Conservation (phyloP, 1,140 invertebrate species). For the Drosophila pandora region DNA sequence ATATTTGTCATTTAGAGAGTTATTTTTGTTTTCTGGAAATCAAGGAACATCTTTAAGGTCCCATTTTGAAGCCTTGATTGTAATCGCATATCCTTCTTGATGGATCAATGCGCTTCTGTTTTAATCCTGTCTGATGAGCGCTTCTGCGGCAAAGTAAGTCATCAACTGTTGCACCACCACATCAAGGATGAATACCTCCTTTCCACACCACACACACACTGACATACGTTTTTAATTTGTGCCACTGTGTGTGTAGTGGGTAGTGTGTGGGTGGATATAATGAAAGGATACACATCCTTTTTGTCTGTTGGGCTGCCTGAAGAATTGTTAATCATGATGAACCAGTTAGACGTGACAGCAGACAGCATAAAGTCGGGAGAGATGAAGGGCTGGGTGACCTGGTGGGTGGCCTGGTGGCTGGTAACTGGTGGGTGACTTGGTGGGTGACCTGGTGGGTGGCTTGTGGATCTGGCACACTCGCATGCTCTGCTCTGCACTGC, state of each 20-base stretch:
- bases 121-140: not conserved
- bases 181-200: not conserved
- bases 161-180: conserved; percentile 10
- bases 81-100: not conserved
- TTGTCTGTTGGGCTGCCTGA: not conserved
- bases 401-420: not conserved
- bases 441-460: not conserved
- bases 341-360: conserved; percentile 67
- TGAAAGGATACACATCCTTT: conserved; percentile 7
- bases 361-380: conserved; percentile 11
- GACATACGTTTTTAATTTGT: conserved; percentile 64
- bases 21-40: not conserved
- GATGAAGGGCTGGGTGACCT: not conserved
- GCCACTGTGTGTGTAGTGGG: conserved; percentile 2
- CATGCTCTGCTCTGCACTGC: conserved; percentile 15
- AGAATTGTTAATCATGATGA: conserved; percentile 78
- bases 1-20: not conserved
- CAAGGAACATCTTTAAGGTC: not conserved
- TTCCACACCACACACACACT: conserved; percentile 22
- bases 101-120: not conserved
- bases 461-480: not conserved
- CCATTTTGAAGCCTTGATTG: not conserved
- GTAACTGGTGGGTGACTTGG: not conserved
- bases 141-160: not conserved
- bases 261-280: conserved; percentile 10